phyloP scores from a whole-genome alignment of 37 sponge, comb jelly and placozoan genomes.

The Crambe crambe region DNA sequence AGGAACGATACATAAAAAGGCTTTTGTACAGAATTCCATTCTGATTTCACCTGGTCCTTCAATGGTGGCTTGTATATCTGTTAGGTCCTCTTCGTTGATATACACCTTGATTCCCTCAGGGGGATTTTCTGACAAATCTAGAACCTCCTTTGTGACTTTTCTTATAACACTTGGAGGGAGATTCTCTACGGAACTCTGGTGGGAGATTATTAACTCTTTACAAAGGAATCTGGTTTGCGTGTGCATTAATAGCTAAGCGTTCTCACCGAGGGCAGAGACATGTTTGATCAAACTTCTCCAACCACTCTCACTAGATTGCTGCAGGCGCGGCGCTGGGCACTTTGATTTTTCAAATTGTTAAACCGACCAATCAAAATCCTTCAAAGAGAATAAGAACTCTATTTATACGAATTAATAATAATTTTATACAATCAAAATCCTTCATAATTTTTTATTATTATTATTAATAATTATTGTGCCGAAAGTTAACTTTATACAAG shows the following conservation, averaged over 20 bases:
- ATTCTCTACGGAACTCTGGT: conserved; percentile 68
- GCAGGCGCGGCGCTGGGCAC: background rate
- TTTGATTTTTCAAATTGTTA: conserved; percentile 15
- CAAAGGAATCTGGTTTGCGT: background rate
- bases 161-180: conserved; percentile 75
- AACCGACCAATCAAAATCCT: conserved; percentile 6
- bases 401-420: conserved; percentile 13
- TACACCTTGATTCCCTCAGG: conserved; percentile 89
- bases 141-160: conserved; percentile 72
- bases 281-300: background rate
- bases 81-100: conserved; percentile 85
- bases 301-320: background rate
- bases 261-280: conserved; percentile 32
- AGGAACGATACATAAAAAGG: background rate
- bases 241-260: background rate
- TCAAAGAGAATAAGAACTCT: background rate
- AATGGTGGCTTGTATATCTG: conserved; percentile 88
- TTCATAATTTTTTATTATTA: no score
- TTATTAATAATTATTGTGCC: no score
- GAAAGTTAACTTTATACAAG: background rate
- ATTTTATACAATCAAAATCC: no score
- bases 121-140: conserved; percentile 57
- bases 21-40: background rate
- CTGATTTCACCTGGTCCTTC: conserved; percentile 80
- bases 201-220: background rate